Base-by-base conservation (phyloP, 2,113 vertebrate species). In the Gadus macrocephalus region DNA sequence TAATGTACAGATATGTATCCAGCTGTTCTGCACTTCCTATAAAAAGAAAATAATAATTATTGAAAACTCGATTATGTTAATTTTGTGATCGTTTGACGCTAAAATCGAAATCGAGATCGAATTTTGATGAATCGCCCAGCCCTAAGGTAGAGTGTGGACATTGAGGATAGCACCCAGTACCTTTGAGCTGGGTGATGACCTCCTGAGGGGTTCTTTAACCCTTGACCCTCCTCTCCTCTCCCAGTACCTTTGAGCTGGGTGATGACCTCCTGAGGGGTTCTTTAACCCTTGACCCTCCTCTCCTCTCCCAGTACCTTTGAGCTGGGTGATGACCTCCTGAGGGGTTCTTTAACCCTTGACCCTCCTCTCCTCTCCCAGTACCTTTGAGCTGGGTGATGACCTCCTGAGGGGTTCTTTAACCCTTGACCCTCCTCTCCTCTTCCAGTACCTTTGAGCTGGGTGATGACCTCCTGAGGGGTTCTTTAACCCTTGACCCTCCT, bases 241-340 rank as follows among this genome's bases (percentile, higher is more conserved):
- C 81, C 90, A 99, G 97, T 71, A 96, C 95, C 0, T 97, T 99
- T 5, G 58, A 6, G 6, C 17, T 60, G 58, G 58, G 9, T 9
- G 58, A 9, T 19, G 17, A 60, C 19, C 6, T 14, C n/a, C 55
- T 19, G 58, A 6, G 2, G 15, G 15, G 58, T 6, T 20, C 15
- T 9, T 5, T 49, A 49, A 49, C 42, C 58, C 58, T 20, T 56
- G 3, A 56, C 53, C 6, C 58, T 20, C 19, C 19, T 19, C 59
- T 22, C 19, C 59, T 12, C 20, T 14, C 16, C 81, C 90, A 99
- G 97, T 71, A 96, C 95, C 0, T 97, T 99, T 5, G 58, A 6
- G 6, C 17, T 60, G 58, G 58, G 9, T 9, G 58, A 9, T 19
- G 17, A 60, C 19, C 6, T 14, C n/a, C 55, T 19, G 58, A 6